A percentile compares a stretch with the other conserved stretches of the same genome.
Evolutionary conservation across 2,797 vertebrate genomes (phyloP).

Genomic region (Valencia hispanica): DNA sequence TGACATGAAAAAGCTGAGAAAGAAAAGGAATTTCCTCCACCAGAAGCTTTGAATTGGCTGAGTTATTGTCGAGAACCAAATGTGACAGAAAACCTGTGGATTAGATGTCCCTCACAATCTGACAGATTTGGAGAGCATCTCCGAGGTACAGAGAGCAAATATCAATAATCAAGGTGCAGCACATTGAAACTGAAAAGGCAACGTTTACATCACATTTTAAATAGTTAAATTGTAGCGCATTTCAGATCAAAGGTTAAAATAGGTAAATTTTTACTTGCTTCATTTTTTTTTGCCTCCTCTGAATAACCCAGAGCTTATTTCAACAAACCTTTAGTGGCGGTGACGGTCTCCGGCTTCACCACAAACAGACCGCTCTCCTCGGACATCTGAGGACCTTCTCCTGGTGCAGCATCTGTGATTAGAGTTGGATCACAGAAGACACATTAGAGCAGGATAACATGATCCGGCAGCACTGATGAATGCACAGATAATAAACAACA

Average conservation of each 20-base stretch:
- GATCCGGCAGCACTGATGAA: not conserved
- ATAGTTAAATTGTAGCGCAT: not conserved
- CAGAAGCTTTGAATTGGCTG: too few relatives aligned
- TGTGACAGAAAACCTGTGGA: too few relatives aligned
- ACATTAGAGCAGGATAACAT: slow-evolving; percentile 24
- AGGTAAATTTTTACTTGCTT: not conserved
- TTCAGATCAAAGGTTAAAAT: not conserved
- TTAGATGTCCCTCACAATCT: too few relatives aligned
- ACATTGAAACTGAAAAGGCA: not conserved
- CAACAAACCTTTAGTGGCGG: slow-evolving; percentile 76
- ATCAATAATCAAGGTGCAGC: not conserved
- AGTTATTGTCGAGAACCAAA: too few relatives aligned
- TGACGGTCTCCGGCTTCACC: slow-evolving; percentile 72
- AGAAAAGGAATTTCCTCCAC: too few relatives aligned
- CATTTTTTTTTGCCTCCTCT: not conserved
- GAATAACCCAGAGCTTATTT: slow-evolving; percentile 29
- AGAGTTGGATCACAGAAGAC: slow-evolving; percentile 29
- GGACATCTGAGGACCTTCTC: slow-evolving; percentile 66
- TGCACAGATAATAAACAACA: slow-evolving; percentile 15
- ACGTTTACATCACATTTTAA: too few relatives aligned
- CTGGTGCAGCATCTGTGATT: slow-evolving; percentile 63
- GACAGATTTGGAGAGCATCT: too few relatives aligned
- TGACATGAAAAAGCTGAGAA: too few relatives aligned
- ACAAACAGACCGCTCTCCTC: slow-evolving; percentile 75
- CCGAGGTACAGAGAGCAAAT: not conserved